Base-by-base conservation (phyloP, 2,888 invertebrate species). In the Ochropleura leucogaster region DNA sequence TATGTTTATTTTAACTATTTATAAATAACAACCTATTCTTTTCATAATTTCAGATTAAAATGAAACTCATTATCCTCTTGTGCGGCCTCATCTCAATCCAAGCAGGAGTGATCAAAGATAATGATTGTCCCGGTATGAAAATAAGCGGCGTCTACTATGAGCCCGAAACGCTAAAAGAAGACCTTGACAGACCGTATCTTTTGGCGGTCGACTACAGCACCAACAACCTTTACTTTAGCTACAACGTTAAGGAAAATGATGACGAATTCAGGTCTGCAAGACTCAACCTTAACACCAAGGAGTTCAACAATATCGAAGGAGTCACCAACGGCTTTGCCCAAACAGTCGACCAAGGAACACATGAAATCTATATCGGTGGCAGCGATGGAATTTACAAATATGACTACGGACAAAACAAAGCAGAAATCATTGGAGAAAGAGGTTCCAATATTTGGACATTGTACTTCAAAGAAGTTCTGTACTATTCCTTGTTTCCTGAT, bases 371-470 rank as follows among this genome's bases (percentile, higher is more conserved):
- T 47, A 92, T 95, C 40, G 95, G 95, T 40, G 92, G 93, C 0
- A 91, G 90, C 20, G 88, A 94, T 49, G 95, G 95, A 0, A 89
- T 95, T 40, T 95, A 93, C 77, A 95, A 93, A 87, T 95, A 94
- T 64, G 89, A 94, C 62, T 87, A 88, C 3, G 89, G 82, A 12
- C 88, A 82, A 0, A 91, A 95, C 74, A 90, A 89, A 84, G 91
- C 91, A 10, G 91, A 92, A 79, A 82, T 90, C 0, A 70, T 91
- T 12, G 92, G 89, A 4, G 91, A 87, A 42, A 89, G 85, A 65
- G 93, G 88, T 3, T 87, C 79, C 0, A 89, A 94, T 66, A 91
- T 95, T 49, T 95, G 95, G 95, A 87, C 82, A n/a, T 51, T 95
- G 53, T 95, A 91, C 84, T 94, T 87, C 84, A 94, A 94, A 79